Conservation (phyloP, 2,797 vertebrate genomes). For the Channa striata region DNA sequence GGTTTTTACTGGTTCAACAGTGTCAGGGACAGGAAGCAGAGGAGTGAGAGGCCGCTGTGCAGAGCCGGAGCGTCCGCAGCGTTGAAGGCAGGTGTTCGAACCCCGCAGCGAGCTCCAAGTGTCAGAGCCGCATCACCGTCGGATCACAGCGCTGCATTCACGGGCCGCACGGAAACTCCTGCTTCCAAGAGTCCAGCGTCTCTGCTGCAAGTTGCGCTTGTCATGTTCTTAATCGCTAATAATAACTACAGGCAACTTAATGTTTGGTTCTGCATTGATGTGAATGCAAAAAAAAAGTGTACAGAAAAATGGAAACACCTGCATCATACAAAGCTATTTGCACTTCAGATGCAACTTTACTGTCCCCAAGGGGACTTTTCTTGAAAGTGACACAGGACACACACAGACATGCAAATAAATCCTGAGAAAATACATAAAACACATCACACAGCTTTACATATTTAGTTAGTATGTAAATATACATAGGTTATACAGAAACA, state of each 20-base stretch:
- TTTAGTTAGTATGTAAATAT: neutral
- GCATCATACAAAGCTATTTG: neutral
- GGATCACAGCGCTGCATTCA: conserved; percentile 77
- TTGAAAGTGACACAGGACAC: neutral
- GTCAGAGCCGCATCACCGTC: conserved; percentile 59
- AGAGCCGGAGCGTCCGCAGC: neutral
- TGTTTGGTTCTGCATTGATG: neutral
- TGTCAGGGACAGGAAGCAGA: neutral
- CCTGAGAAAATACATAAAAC: neutral
- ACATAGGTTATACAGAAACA: too few species aligned
- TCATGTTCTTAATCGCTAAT: neutral
- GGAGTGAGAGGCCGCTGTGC: neutral
- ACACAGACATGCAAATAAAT: neutral
- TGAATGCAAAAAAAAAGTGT: neutral
- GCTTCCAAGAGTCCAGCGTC: neutral
- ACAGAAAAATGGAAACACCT: neutral
- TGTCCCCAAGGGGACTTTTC: neutral
- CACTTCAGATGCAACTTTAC: neutral
- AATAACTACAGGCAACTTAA: neutral
- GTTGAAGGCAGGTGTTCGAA: conserved; percentile 42
- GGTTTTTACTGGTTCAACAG: neutral
- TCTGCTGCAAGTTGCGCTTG: neutral
- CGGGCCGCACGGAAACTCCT: conserved; percentile 50
- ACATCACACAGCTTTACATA: neutral
- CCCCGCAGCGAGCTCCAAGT: conserved; percentile 34